These are phyloP conservation scores for Ormyrus thymus DNA, from an alignment of 2,888 invertebrate species.

Conservation along the genomic window DNA sequence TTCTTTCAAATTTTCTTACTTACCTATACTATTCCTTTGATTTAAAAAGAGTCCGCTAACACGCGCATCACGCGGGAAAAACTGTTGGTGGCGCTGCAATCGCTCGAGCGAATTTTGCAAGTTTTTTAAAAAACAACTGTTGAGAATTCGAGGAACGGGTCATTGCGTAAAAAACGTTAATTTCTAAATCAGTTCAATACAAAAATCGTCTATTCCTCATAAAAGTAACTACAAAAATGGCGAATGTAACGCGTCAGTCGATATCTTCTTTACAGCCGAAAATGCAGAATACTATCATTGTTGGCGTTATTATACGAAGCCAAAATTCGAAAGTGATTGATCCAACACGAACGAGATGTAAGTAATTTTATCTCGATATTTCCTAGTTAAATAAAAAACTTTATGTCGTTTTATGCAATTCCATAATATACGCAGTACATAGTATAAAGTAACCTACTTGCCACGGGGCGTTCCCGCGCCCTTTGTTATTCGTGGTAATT, in stretches of 20 bases:
- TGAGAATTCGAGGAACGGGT: not conserved
- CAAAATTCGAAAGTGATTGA: constrained; percentile 68
- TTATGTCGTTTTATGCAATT: too few relatives aligned
- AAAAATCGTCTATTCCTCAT: too few relatives aligned
- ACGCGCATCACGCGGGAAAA: not conserved
- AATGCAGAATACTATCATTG: constrained; percentile 68
- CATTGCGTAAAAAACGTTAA: too few relatives aligned
- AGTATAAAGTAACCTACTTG: too few relatives aligned
- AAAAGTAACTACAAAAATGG: constrained; percentile 60
- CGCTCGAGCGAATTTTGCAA: constrained; percentile 17
- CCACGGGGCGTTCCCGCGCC: too few relatives aligned
- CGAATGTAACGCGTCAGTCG: constrained; percentile 65
- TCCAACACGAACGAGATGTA: constrained; percentile 64
- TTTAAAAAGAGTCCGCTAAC: not conserved
- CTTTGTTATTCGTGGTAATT: too few relatives aligned
- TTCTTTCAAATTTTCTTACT: not conserved
- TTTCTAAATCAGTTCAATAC: too few relatives aligned
- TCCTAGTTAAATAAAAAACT: too few relatives aligned
- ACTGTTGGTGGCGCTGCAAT: constrained; percentile 13
- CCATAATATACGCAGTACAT: too few relatives aligned
- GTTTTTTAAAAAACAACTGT: constrained; percentile 16
- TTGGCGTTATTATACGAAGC: constrained; percentile 70
- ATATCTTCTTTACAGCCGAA: constrained; percentile 66
- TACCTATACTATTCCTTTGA: not conserved
- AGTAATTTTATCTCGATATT: constrained; percentile 24